These are phyloP conservation scores for Mirounga angustirostris DNA, from an alignment of 2,113 vertebrate genomes.

Conservation along the genomic window DNA sequence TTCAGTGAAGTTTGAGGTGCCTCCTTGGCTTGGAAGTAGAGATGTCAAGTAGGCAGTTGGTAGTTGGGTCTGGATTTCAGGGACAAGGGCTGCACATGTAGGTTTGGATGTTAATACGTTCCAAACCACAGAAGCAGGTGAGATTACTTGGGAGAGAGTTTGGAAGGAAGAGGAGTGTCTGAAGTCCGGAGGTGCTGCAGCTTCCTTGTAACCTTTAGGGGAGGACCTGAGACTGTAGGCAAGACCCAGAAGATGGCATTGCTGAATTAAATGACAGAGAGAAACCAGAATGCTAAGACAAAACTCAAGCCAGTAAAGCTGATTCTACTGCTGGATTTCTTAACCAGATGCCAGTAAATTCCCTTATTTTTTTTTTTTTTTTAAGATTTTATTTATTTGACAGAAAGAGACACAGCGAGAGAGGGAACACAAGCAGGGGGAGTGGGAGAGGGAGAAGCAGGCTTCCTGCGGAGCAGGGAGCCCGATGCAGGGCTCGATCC, in stretches of 20 bases:
- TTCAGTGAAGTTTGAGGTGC: background rate
- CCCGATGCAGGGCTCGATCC: no score
- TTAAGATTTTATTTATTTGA: no score
- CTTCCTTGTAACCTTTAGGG: background rate
- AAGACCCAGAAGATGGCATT: background rate
- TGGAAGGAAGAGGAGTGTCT: background rate
- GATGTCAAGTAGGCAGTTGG: background rate
- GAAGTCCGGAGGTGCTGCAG: background rate
- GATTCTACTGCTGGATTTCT: background rate
- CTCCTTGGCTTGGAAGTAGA: background rate
- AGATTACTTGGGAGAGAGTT: background rate
- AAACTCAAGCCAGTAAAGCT: background rate
- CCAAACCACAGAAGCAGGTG: background rate
- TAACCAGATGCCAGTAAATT: background rate
- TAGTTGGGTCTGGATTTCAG: background rate
- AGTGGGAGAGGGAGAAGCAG: no score
- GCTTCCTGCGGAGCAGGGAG: no score
- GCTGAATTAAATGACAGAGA: background rate
- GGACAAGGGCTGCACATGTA: background rate
- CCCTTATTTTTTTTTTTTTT: background rate
- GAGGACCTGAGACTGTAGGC: background rate
- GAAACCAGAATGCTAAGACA: background rate
- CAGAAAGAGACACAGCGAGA: no score
- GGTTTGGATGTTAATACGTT: background rate
- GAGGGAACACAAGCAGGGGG: no score